Conservation (phyloP, 2,113 vertebrate genomes). For the Aleadryas rufinucha region DNA sequence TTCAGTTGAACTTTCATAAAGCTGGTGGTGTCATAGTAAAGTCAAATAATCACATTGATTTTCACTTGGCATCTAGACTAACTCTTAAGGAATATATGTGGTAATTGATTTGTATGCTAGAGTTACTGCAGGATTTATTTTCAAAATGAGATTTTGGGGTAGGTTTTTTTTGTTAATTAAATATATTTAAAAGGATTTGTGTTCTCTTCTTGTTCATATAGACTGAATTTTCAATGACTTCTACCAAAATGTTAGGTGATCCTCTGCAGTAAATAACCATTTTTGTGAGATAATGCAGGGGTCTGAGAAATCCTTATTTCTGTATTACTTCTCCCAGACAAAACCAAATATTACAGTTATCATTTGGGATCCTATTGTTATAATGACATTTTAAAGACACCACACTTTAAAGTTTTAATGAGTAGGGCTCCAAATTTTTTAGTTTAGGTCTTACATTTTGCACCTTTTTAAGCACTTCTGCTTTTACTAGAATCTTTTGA, state of each 20-base stretch:
- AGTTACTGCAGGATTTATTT: constrained; percentile 61
- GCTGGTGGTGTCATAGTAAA: constrained; percentile 46
- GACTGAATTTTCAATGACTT: constrained; percentile 65
- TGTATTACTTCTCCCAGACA: constrained; percentile 23
- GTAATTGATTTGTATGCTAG: constrained; percentile 50
- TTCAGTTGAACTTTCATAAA: constrained; percentile 44
- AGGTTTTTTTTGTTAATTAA: constrained; percentile 52
- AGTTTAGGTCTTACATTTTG: background rate
- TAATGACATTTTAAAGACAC: constrained; percentile 42
- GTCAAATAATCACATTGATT: constrained; percentile 69
- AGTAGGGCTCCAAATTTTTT: constrained; percentile 11
- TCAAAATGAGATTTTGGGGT: constrained; percentile 55
- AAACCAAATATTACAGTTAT: constrained; percentile 46
- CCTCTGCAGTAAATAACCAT: constrained; percentile 51
- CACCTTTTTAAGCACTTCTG: background rate
- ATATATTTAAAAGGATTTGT: constrained; percentile 69
- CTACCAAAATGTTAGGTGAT: constrained; percentile 47
- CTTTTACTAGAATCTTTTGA: background rate
- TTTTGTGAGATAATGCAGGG: constrained; percentile 36
- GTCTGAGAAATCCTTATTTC: constrained; percentile 54
- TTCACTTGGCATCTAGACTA: constrained; percentile 48
- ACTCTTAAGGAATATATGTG: constrained; percentile 36
- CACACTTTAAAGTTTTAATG: background rate
- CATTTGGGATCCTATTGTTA: constrained; percentile 12
- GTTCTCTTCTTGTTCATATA: constrained; percentile 64